Evolutionary conservation across 23 tunicate species (phyloP), one percentile per base, ranked within the genome.

Genomic region (Trididemnum clinides): DNA sequence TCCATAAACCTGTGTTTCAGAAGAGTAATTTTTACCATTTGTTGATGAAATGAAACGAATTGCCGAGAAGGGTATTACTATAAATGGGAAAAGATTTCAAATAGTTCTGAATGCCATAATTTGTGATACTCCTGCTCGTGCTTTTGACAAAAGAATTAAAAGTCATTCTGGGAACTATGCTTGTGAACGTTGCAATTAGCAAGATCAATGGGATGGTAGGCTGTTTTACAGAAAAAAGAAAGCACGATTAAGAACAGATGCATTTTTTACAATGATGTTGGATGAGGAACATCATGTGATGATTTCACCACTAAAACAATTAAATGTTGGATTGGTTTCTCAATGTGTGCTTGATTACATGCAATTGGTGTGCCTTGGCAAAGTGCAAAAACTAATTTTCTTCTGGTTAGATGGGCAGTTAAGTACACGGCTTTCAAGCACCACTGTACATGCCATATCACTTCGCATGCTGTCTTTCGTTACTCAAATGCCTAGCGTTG

Each of bases 91-190:
- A 26, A 37, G 7, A 4, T 73, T 73, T 19, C 20, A 37, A 37
- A 36, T 73, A 20, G 18, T 36, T 10, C 25, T 73, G 20, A 57
- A 73, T 6, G 57, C 80, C 23, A 77, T 86, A 64, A 51, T 86
- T 30, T 86, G 90, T 77, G 84, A 86, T 78, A 78, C 90, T 33
- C 90, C 90, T 0, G 90, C 90, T 34, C 39, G 90, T 1, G 64
- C 90, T 31, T 86, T 64, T 30, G 49, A 77, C 20, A 86, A 86
- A 78, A 33, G 50, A 7, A 77, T 78, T 25, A 86, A 86, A 50
- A 50, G 73, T 10, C 90, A 86, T 49, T 36, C 78, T 15, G 90
- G 90, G 15, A 77, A 86, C 20, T 64, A 64, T 51, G 30, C 73
- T 50, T 78, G 83, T 78, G 66, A 78, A 51, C 83, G 83, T 1